Evolutionary conservation across 2,888 invertebrate species (phyloP), one percentile per base, ranked within the genome.

Genomic region (Zelleria hepariella): DNA sequence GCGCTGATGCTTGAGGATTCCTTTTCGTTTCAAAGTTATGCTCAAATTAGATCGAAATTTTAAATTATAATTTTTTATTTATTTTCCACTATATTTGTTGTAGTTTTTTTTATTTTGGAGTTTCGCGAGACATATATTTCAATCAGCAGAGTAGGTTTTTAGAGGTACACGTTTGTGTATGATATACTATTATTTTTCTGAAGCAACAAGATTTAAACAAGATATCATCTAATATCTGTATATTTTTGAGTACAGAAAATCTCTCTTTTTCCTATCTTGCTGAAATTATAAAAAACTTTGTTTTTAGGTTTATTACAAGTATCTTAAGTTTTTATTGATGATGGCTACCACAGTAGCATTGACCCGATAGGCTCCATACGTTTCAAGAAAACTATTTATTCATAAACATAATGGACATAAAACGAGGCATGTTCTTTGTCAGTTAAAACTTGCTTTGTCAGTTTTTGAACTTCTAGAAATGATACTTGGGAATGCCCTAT

Each of bases 221-320:
- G 60, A 54, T 63, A 47, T 62, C 56, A 62, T 63, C 59, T 66
- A 76, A 70, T 80, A 72, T 85, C 75, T 85, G 82, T 82, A 84
- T 82, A 82, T 86, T 82, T 86, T 83, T 83, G 81, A 78, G 72
- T 78, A 70, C 77, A 73, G 74, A 67, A 63, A 56, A 64, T 67
- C n/a, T n/a, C n/a, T n/a, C n/a, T 57, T 27, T 51, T 58, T 53
- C n/a, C n/a, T 51, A 51, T 42, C 21, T 47, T 57, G 15, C 53
- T 57, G 48, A 32, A 48, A 59, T 59, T 57, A 58, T 63, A n/a
- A 60, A 47, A 54, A 7, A 10, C 10, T 32, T 42, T 27, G 8
- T 32, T 42, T 56, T 48, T 57, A 57, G 57, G 15, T 57, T 57
- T 32, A 57, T 57, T 47, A 57, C 57, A 57, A 57, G 48, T 57